Conservation (phyloP, 2,113 vertebrate species). For the Siphamia tubifer region DNA sequence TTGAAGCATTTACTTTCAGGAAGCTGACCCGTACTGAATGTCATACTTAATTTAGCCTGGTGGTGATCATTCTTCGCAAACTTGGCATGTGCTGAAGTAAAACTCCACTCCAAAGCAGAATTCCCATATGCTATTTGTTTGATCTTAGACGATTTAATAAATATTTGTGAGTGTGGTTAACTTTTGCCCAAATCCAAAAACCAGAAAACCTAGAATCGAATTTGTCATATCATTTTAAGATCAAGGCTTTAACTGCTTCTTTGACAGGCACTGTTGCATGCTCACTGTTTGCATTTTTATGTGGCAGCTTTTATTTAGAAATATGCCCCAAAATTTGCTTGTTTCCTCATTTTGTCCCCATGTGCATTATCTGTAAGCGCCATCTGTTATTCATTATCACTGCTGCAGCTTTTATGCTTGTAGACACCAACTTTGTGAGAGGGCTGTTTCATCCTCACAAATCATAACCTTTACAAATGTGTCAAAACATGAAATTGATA, state of each 20-base stretch:
- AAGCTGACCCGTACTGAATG: constrained; percentile 1
- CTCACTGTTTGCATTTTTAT: not conserved
- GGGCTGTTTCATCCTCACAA: constrained; percentile 15
- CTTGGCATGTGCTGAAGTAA: not conserved
- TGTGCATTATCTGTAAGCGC: not conserved
- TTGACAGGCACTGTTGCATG: not conserved
- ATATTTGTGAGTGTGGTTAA: constrained; percentile 22
- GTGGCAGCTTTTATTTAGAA: not conserved
- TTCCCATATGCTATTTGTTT: constrained; percentile 47
- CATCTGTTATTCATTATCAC: constrained; percentile 60
- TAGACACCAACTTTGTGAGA: not conserved
- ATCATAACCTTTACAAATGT: too few relatives aligned
- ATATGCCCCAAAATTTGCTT: not conserved
- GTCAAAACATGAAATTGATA: too few relatives aligned
- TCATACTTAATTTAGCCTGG: constrained; percentile 19
- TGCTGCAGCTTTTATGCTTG: constrained; percentile 4
- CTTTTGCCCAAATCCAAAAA: not conserved
- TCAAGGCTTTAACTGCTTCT: not conserved
- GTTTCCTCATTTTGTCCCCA: constrained; percentile 5
- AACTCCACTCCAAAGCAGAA: constrained; percentile 16
- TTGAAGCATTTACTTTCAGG: constrained; percentile 14
- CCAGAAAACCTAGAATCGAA: not conserved
- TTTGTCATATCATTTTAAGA: not conserved
- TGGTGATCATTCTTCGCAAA: constrained; percentile 7
- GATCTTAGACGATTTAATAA: constrained; percentile 19